Base-by-base conservation (phyloP, 2,113 vertebrate genomes). In the Pteropus alecto region DNA sequence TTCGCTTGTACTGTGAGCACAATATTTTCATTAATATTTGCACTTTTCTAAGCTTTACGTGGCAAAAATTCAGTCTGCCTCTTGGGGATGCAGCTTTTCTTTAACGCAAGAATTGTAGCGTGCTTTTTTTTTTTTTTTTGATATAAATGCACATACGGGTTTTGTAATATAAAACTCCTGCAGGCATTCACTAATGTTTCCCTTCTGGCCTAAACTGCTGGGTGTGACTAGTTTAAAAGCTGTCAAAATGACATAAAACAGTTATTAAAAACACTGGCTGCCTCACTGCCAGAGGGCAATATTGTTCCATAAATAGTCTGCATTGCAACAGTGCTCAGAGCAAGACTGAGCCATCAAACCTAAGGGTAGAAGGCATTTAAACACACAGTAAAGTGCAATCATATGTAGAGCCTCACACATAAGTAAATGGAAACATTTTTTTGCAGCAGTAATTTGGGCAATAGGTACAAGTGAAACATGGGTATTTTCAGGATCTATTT, bases 191-290 rank as follows among this genome's bases (percentile, higher is more conserved):
- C 79, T 96, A 96, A 98, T 97, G 97, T 98, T 98, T 98, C 97
- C 96, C 96, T 98, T 95, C 97, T 96, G 97, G 98, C 95, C 97
- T 98, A 98, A 98, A 97, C 67, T 94, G 97, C 93, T 95, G 95
- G 96, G 98, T 98, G 97, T 97, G 98, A 97, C 95, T 97, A 94
- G 93, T 97, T 97, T 98, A 97, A 98, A 98, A 98, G 96, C 98
- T 98, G 98, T 98, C 98, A 98, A 92, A 89, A 98, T 97, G 98
- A 98, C 98, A 98, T 98, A 98, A 98, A 98, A 96, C 97, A 98
- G 96, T 98, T 98, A 98, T 87, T 96, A 90, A 97, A 97, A 97
- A 97, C 97, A 92, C 97, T 97, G 97, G 96, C 96, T 98, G 92
- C 96, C 98, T 98, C 90, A 90, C 97, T n/a, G 93, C 98, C 97